Conservation (phyloP, 2,888 invertebrate species). For the Cantharis rufa region DNA sequence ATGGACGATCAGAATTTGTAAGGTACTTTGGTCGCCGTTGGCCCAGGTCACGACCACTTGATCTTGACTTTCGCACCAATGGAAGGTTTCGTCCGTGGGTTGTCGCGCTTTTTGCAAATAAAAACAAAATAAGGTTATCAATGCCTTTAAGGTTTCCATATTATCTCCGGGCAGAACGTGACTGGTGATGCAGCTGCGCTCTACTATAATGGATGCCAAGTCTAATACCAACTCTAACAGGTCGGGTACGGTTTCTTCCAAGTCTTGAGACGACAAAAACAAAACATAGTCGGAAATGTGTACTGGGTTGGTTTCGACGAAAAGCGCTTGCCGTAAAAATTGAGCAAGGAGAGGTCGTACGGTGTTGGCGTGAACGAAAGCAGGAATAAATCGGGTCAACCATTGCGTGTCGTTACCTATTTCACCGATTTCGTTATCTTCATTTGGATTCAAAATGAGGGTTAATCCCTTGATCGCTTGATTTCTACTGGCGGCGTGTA, state of each 20-base stretch:
- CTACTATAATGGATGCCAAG: slow-evolving; percentile 88
- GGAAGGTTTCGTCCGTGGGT: slow-evolving; percentile 64
- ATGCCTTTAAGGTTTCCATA: slow-evolving; percentile 68
- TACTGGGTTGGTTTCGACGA: slow-evolving; percentile 85
- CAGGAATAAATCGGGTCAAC: slow-evolving; percentile 68
- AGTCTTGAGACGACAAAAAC: slow-evolving; percentile 79
- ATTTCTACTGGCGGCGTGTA: slow-evolving; percentile 74
- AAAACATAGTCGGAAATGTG: slow-evolving; percentile 83
- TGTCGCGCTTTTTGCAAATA: slow-evolving; percentile 74
- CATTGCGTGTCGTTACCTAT: slow-evolving; percentile 53
- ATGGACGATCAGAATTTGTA: slow-evolving; percentile 81
- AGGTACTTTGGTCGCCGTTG: slow-evolving; percentile 71
- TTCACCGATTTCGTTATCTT: slow-evolving; percentile 52
- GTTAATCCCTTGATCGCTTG: slow-evolving; percentile 69
- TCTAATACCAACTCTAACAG: slow-evolving; percentile 75
- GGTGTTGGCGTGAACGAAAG: slow-evolving; percentile 77
- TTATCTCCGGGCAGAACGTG: slow-evolving; percentile 56
- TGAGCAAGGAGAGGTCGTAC: slow-evolving; percentile 71
- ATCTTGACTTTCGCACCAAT: slow-evolving; percentile 73
- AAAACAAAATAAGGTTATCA: slow-evolving; percentile 73
- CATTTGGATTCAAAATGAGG: slow-evolving; percentile 50
- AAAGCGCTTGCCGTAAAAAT: slow-evolving; percentile 83
- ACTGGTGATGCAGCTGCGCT: slow-evolving; percentile 83
- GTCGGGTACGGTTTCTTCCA: slow-evolving; percentile 67
- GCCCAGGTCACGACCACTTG: slow-evolving; percentile 79